Evolutionary conservation across 2,113 vertebrate species (phyloP).

Genomic region (Grammomys surdaster): DNA sequence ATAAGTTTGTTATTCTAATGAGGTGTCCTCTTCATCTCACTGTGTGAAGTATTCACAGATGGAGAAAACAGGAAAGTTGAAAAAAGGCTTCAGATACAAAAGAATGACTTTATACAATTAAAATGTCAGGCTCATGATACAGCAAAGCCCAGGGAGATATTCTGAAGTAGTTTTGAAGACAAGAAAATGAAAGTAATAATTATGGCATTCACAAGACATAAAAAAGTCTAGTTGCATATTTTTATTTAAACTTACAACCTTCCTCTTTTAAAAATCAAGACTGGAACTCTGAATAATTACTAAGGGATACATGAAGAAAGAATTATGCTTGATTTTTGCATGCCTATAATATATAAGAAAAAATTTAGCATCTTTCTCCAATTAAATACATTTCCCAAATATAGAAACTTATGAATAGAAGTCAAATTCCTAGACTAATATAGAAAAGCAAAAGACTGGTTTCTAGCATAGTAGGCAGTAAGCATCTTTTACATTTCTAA

Average conservation of each 20-base stretch:
- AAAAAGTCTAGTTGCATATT: neutral
- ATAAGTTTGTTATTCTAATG: neutral
- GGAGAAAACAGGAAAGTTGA: neutral
- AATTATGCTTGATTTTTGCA: neutral
- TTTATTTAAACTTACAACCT: conserved; percentile 42
- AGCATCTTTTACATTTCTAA: neutral
- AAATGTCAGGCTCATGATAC: neutral
- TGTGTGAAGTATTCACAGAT: neutral
- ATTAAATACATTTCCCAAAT: neutral
- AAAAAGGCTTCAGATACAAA: neutral
- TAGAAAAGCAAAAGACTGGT: neutral
- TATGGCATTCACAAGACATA: neutral
- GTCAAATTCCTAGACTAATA: neutral
- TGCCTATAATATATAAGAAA: neutral
- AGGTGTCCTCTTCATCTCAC: neutral
- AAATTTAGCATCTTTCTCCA: neutral
- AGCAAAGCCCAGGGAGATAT: neutral
- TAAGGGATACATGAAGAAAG: neutral
- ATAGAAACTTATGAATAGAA: neutral
- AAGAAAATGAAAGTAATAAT: neutral
- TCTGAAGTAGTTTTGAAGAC: conserved; percentile 31
- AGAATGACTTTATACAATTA: neutral
- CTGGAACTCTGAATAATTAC: neutral
- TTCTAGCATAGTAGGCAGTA: neutral
- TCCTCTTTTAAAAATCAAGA: neutral